Base-by-base conservation (phyloP, 2,888 invertebrate genomes). In the Rhamphomyia laevipes region DNA sequence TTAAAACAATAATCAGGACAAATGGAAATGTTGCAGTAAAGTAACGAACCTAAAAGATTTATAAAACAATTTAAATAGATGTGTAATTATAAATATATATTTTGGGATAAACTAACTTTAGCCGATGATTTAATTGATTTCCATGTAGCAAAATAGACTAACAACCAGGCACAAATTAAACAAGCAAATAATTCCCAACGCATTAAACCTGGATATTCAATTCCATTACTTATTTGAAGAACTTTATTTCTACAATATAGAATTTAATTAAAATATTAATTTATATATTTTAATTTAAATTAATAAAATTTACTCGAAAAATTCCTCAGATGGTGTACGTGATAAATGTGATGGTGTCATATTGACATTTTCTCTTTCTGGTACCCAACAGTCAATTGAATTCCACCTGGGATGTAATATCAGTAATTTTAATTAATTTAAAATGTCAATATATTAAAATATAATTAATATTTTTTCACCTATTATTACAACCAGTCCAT, bases 101-200 rank as follows among this genome's bases (percentile, higher is more conserved):
- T 9, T 41, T n/a, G 17, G 33, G 30, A 21, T n/a, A 43, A 17
- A 15, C 16, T 51, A 56, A 64, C 82, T 75, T 84, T 84, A 33
- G 88, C 89, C 45, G 92, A 92, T n/a, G 92, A 90, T 67, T 89
- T 88, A 52, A 94, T 89, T 55, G 93, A 93, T 73, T 94, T 95
- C 90, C 93, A 95, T 46, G 95, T 82, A 57, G 93, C 91, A 71
- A 95, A 91, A 73, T 95, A 96, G 48, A 95, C 91, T 60, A 95
- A 73, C 54, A 93, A 77, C 95, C 95, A 96, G 55, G 93, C 91
- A 61, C 88, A 82, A 47, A 94, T 77, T 49, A 95, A 76, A 63
- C 93, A 91, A 44, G 90, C 84, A 30, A 90, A 84, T 52, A 95
- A 72, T 64, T 94, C 91, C 89, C 91, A 91, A 60, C 91, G 77